phyloP scores from a whole-genome alignment of 2,888 invertebrate species.

The Eurytoma californica region DNA sequence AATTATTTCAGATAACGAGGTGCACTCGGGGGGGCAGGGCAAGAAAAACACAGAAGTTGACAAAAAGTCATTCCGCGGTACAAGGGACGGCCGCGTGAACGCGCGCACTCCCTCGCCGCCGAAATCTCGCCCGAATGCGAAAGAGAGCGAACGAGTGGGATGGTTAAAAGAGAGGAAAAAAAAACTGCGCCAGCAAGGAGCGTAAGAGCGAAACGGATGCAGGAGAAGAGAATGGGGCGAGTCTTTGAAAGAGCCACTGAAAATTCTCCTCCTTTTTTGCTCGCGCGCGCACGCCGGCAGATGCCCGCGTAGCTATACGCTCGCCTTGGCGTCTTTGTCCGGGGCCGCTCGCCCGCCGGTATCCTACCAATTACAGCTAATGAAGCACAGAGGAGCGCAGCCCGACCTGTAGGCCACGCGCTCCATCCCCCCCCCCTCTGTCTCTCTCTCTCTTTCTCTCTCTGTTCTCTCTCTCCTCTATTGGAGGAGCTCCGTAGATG shows the following conservation, averaged over 20 bases:
- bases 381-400: slow-evolving; percentile 24
- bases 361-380: slow-evolving; percentile 47
- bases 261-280: slow-evolving; percentile 2
- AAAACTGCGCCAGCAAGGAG: slow-evolving; percentile 17
- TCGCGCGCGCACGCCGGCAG: not conserved
- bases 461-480: not conserved
- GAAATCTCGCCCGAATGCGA: not conserved
- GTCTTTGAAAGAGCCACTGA: slow-evolving; percentile 15
- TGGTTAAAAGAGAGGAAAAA: slow-evolving; percentile 11
- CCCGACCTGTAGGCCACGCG: slow-evolving; percentile 5
- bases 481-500: not conserved
- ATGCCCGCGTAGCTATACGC: slow-evolving; percentile 66
- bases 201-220: not conserved
- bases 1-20: too few relatives aligned
- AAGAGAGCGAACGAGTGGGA: not conserved
- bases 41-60: not conserved
- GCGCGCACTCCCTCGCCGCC: not conserved
- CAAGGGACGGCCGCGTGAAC: not conserved
- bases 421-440: not conserved
- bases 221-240: slow-evolving; percentile 45
- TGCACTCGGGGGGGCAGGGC: not conserved
- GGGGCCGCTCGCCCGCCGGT: slow-evolving; percentile 59
- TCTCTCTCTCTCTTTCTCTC: not conserved
- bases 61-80: not conserved
- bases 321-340: slow-evolving; percentile 65